phyloP scores from a whole-genome alignment of 2,797 vertebrate genomes.

The Crax fasciolata region DNA sequence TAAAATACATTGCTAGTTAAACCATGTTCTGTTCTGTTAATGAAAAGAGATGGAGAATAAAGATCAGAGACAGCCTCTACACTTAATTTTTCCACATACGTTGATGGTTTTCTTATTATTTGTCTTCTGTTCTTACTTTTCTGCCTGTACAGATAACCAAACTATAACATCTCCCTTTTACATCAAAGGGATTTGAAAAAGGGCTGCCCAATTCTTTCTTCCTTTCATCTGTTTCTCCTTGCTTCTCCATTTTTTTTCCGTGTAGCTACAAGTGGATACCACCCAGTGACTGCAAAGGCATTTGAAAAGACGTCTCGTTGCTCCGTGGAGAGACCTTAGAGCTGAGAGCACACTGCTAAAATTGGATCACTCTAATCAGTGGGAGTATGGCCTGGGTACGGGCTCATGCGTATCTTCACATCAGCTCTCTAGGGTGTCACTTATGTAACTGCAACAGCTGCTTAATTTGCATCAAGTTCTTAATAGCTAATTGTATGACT shows the following conservation, averaged over 20 bases:
- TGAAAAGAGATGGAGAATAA: background rate
- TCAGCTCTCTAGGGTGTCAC: background rate
- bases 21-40: background rate
- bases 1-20: background rate
- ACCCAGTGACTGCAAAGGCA: constrained; percentile 55
- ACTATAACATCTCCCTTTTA: constrained; percentile 2
- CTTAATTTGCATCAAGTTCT: constrained; percentile 26
- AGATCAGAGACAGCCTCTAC: background rate
- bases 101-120: constrained; percentile 17
- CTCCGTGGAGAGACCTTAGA: background rate
- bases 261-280: constrained; percentile 30
- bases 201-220: constrained; percentile 44
- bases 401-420: background rate
- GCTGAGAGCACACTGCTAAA: constrained; percentile 32
- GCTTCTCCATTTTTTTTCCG: constrained; percentile 3
- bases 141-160: background rate
- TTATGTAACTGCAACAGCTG: background rate
- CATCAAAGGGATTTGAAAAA: constrained; percentile 57
- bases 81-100: background rate
- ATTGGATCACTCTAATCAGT: constrained; percentile 21
- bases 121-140: constrained; percentile 37
- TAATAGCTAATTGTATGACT: constrained; percentile 1
- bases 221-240: constrained; percentile 54
- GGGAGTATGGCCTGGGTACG: constrained; percentile 15
- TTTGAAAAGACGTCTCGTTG: constrained; percentile 4